These are phyloP conservation scores for Rotaria sp. DNA, from an alignment of 2,888 invertebrate species.

Conservation along the genomic window DNA sequence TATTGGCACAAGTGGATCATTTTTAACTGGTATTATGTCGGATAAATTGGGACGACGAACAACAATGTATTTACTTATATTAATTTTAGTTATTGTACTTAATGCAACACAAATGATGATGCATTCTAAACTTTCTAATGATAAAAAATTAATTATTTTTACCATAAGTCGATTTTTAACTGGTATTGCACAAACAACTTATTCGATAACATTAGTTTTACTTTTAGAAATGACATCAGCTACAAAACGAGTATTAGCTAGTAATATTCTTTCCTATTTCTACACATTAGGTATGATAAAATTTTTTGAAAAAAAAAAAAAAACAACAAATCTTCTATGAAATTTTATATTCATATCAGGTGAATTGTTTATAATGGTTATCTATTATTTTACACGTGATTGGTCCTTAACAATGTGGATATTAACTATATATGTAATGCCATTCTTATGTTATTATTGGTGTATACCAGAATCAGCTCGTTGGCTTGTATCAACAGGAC, in stretches of 20 bases:
- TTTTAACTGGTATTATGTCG: slow-evolving; percentile 23
- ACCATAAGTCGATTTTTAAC: slow-evolving; percentile 35
- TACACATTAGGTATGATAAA: background rate
- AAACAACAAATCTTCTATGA: background rate
- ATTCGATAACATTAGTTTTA: slow-evolving; percentile 35
- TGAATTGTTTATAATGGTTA: background rate
- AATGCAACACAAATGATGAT: slow-evolving; percentile 34
- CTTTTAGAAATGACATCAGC: slow-evolving; percentile 36
- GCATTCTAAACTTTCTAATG: slow-evolving; percentile 27
- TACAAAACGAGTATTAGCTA: slow-evolving; percentile 28
- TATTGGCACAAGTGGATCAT: slow-evolving; percentile 15
- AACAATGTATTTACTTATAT: slow-evolving; percentile 32
- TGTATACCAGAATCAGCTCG: slow-evolving; percentile 37
- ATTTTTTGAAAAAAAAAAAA: background rate
- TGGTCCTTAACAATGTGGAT: slow-evolving; percentile 31
- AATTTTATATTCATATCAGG: background rate
- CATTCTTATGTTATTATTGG: slow-evolving; percentile 39
- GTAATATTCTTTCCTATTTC: slow-evolving; percentile 32
- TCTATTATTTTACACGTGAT: slow-evolving; percentile 22
- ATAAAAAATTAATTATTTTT: slow-evolving; percentile 35
- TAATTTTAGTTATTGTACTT: slow-evolving; percentile 29
- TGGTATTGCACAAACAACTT: slow-evolving; percentile 36
- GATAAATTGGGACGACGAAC: slow-evolving; percentile 31
- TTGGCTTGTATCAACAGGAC: slow-evolving; percentile 33
- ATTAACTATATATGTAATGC: slow-evolving; percentile 36